Evolutionary conservation across 2,888 invertebrate genomes (phyloP).

Genomic region (Pollenia griseotomentosa): DNA sequence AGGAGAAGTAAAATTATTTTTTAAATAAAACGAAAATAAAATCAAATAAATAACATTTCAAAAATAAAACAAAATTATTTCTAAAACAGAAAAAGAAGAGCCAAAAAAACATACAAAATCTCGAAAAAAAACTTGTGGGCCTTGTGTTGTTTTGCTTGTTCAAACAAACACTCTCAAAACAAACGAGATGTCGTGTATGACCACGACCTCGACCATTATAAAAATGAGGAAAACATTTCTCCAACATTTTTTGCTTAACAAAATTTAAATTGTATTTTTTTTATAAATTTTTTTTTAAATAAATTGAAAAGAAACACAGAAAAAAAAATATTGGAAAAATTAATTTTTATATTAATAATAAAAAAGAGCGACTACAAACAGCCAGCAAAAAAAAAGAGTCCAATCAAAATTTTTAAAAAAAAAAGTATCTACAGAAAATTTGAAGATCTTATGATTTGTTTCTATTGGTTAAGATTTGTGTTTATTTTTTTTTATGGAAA

Average conservation of each 20-base stretch:
- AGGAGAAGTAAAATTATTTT: conserved; percentile 70
- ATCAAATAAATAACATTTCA: conserved; percentile 14
- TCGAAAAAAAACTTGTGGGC: conserved; percentile 44
- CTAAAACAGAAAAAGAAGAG: conserved; percentile 48
- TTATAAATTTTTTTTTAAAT: background rate
- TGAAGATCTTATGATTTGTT: conserved; percentile 50
- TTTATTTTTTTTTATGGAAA: conserved; percentile 61
- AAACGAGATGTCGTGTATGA: conserved; percentile 75
- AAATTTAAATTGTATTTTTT: conserved; percentile 50
- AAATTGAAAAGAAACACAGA: conserved; percentile 22
- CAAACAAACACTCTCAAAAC: conserved; percentile 67
- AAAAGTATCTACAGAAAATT: conserved; percentile 45
- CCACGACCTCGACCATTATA: conserved; percentile 70
- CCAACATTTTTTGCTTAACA: conserved; percentile 51
- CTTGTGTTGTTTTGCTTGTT: conserved; percentile 27
- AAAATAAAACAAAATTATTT: conserved; percentile 61
- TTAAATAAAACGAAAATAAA: conserved; percentile 68
- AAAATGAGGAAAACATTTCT: conserved; percentile 67
- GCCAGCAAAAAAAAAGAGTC: conserved; percentile 34
- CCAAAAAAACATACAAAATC: conserved; percentile 19
- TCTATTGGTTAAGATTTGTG: conserved; percentile 39
- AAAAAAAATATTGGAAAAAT: conserved; percentile 58
- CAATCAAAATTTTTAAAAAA: conserved; percentile 27
- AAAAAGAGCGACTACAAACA: conserved; percentile 52
- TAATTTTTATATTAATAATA: conserved; percentile 49